Conservation (phyloP, 1,140 invertebrate genomes). For the Chymomyza costata region DNA sequence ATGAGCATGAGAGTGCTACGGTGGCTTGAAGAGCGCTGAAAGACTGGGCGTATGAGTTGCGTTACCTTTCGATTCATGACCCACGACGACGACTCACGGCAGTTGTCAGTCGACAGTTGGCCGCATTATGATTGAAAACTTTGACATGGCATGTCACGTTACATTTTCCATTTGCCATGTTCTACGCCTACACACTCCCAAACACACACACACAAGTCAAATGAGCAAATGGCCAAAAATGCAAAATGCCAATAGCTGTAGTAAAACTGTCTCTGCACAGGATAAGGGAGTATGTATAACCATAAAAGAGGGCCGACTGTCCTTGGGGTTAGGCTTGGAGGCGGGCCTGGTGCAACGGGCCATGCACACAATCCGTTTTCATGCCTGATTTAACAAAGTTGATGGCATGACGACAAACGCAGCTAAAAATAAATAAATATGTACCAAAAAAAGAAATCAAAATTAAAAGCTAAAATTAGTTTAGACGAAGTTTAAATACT, state of each 20-base stretch:
- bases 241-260: slow-evolving; percentile 49
- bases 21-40: slow-evolving; percentile 3
- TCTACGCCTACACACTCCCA: slow-evolving; percentile 11
- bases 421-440: too few relatives aligned
- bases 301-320: not conserved
- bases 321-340: not conserved
- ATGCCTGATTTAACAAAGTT: slow-evolving; percentile 70
- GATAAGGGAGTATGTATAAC: too few relatives aligned
- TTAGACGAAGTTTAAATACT: too few relatives aligned
- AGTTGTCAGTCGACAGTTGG: too few relatives aligned
- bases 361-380: slow-evolving; percentile 65
- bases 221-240: slow-evolving; percentile 63
- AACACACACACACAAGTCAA: slow-evolving; percentile 41
- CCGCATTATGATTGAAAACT: slow-evolving; percentile 71
- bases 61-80: too few relatives aligned
- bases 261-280: too few relatives aligned
- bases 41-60: slow-evolving; percentile 1
- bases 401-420: too few relatives aligned
- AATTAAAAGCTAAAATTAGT: too few relatives aligned
- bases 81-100: too few relatives aligned
- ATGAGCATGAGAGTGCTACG: slow-evolving; percentile 15
- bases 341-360: not conserved
- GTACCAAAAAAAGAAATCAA: too few relatives aligned
- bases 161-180: too few relatives aligned
- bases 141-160: slow-evolving; percentile 65